Evolutionary conservation across 1,140 invertebrate species (phyloP).

Genomic region (Drosophila seguyi): DNA sequence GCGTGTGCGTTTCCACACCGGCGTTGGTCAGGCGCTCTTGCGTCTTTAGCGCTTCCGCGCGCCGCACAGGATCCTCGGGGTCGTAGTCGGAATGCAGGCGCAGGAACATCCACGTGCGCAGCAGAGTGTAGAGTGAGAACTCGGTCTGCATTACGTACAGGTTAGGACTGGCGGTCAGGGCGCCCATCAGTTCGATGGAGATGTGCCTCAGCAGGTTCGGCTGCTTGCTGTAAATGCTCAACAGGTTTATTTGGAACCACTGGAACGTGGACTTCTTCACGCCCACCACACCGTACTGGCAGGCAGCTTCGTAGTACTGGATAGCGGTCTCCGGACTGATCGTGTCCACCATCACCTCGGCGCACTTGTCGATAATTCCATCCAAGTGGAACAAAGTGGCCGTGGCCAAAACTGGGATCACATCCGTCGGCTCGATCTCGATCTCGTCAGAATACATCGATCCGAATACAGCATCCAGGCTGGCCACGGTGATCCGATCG

Average conservation of each 20-base stretch:
- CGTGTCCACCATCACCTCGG: conserved; percentile 91
- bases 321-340: conserved; percentile 90
- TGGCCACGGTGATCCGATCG: conserved; percentile 90
- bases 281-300: conserved; percentile 89
- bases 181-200: conserved; percentile 88
- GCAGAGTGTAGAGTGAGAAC: conserved; percentile 91
- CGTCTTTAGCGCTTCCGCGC: conserved; percentile 52
- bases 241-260: conserved; percentile 90
- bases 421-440: conserved; percentile 89
- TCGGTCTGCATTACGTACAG: conserved; percentile 93
- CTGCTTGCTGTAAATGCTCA: conserved; percentile 87
- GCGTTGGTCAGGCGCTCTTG: conserved; percentile 63
- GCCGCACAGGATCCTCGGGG: conserved; percentile 68
- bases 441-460: conserved; percentile 93
- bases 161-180: conserved; percentile 88
- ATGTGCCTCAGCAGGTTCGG: conserved; percentile 87
- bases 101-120: conserved; percentile 90
- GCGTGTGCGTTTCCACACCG: conserved; percentile 69
- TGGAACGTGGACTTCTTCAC: conserved; percentile 88
- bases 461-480: conserved; percentile 90
- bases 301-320: conserved; percentile 89
- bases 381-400: conserved; percentile 92
- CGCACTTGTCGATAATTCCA: conserved; percentile 91
- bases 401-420: conserved; percentile 90
- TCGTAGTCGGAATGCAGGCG: conserved; percentile 81